Evolutionary conservation across 1,140 invertebrate species (phyloP).

Genomic region (Caenorhabditis briggsae): DNA sequence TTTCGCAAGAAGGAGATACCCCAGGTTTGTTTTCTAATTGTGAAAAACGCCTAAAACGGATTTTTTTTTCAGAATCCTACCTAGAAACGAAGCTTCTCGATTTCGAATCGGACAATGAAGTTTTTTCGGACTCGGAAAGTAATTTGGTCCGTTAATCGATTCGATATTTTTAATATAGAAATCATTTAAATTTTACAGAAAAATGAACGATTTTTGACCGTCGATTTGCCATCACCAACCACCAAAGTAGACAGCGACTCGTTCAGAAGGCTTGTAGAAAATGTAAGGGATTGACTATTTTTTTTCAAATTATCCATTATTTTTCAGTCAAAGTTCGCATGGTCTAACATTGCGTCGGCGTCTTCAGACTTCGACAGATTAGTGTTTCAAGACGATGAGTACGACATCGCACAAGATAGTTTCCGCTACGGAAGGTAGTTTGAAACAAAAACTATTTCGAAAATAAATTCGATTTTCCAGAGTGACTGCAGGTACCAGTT

Average conservation of each 20-base stretch:
- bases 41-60: neutral
- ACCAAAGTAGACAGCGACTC: slow-evolving; percentile 18
- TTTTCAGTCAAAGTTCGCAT: neutral
- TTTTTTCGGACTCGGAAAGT: neutral
- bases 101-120: neutral
- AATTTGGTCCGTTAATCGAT: neutral
- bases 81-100: neutral
- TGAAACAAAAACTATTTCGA: neutral
- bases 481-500: neutral
- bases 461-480: neutral
- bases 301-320: neutral
- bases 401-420: slow-evolving; percentile 17
- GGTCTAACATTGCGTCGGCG: neutral
- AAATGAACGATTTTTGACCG: neutral
- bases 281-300: neutral
- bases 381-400: slow-evolving; percentile 13
- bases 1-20: slow-evolving; percentile 14
- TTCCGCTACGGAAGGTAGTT: slow-evolving; percentile 26
- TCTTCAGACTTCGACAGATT: neutral
- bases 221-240: slow-evolving; percentile 7
- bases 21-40: neutral
- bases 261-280: slow-evolving; percentile 9
- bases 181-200: neutral
- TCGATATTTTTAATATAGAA: neutral
- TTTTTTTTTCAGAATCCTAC: neutral